A percentile compares a stretch with the other conserved stretches of the same genome.
Evolutionary conservation across 2,797 vertebrate genomes (phyloP).

Genomic region (Spea hammondii): DNA sequence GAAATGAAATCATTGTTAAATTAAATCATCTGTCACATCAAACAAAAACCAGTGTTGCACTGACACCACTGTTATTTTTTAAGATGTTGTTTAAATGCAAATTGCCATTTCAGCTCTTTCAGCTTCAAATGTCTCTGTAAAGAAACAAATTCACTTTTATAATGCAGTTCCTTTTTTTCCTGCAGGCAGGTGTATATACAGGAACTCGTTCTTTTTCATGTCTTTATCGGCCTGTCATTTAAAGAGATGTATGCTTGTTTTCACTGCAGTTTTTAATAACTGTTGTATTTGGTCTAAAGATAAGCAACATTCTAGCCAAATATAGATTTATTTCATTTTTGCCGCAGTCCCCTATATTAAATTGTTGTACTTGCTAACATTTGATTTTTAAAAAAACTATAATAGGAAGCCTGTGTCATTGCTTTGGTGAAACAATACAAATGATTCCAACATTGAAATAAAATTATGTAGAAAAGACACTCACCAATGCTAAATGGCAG

Average conservation of each 20-base stretch:
- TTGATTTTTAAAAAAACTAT: background rate
- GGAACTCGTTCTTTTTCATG: background rate
- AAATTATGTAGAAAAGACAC: too few species aligned
- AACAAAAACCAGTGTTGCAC: constrained; percentile 41
- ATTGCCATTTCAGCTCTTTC: constrained; percentile 53
- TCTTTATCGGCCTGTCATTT: constrained; percentile 21
- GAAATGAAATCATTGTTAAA: constrained; percentile 42
- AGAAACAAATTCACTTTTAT: constrained; percentile 11
- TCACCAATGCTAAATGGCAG: too few species aligned
- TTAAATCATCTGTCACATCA: constrained; percentile 54
- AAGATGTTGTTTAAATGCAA: constrained; percentile 66
- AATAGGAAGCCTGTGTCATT: background rate
- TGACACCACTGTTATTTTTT: constrained; percentile 53
- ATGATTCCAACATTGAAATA: background rate
- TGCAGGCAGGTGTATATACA: constrained; percentile 1
- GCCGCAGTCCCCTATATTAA: constrained; percentile 9
- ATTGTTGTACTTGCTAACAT: background rate
- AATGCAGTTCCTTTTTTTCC: constrained; percentile 1
- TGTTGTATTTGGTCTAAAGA: constrained; percentile 32
- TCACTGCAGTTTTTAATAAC: constrained; percentile 29
- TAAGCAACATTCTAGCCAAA: constrained; percentile 28
- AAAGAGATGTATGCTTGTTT: constrained; percentile 20
- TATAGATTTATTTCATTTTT: constrained; percentile 23
- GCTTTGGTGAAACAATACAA: background rate
- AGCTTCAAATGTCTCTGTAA: constrained; percentile 46